These are phyloP conservation scores for Scrobipalpa atriplicella DNA, from an alignment of 2,888 invertebrate species.

Conservation along the genomic window DNA sequence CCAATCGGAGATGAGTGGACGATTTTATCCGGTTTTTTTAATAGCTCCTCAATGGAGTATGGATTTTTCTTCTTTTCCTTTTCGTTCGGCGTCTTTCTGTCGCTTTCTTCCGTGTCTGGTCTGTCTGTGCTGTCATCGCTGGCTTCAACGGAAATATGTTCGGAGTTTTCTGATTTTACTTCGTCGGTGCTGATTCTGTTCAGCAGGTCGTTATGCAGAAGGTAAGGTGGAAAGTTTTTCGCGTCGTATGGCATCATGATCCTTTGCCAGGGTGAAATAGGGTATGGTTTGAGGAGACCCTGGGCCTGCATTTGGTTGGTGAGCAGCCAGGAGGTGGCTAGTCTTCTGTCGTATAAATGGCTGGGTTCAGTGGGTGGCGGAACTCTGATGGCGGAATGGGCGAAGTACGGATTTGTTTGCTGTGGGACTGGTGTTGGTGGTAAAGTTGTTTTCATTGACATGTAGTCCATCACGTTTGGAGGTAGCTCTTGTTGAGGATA, in stretches of 20 bases:
- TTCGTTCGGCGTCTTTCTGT: conserved; percentile 62
- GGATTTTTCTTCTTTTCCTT: conserved; percentile 88
- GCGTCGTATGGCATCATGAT: conserved; percentile 82
- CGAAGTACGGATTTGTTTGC: conserved; percentile 68
- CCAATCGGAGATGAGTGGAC: conserved; percentile 61
- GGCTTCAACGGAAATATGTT: conserved; percentile 80
- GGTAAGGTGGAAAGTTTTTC: conserved; percentile 68
- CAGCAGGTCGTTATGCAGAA: conserved; percentile 66
- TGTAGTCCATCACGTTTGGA: conserved; percentile 73
- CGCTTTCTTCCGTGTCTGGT: conserved; percentile 70
- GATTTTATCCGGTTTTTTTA: conserved; percentile 90
- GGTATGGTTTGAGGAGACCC: conserved; percentile 76
- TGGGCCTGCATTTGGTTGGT: conserved; percentile 79
- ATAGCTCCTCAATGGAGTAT: conserved; percentile 93
- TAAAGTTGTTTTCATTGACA: conserved; percentile 67
- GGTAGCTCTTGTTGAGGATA: conserved; percentile 67
- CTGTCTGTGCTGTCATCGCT: conserved; percentile 84
- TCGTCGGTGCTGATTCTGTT: conserved; percentile 69
- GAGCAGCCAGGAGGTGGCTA: conserved; percentile 81
- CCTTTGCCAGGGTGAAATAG: conserved; percentile 82
- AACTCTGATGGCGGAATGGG: conserved; percentile 68
- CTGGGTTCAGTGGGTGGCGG: conserved; percentile 64
- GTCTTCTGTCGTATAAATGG: conserved; percentile 72
- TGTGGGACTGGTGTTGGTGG: conserved; percentile 58
- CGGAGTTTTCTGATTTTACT: conserved; percentile 68